Percentiles rank a stretch among this genome's conserved stretches.
These are phyloP conservation scores for Rhynchonycteris naso DNA, from an alignment of 2,797 vertebrate genomes.

Conservation along the genomic window DNA sequence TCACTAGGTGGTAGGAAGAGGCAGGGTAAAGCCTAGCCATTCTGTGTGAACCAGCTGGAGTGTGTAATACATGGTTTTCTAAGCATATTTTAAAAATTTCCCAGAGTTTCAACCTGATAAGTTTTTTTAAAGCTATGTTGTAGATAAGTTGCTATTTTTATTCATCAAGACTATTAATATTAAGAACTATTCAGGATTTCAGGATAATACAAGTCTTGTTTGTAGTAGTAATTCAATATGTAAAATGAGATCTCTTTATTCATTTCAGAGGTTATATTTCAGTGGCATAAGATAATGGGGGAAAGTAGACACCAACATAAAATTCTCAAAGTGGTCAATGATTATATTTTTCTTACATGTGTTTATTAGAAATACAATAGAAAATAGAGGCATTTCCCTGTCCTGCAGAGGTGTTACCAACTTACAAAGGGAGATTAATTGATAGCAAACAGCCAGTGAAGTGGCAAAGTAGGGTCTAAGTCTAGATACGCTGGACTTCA, in stretches of 20 bases:
- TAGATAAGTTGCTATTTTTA: slow-evolving; percentile 24
- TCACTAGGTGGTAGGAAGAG: neutral
- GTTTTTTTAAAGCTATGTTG: neutral
- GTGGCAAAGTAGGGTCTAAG: neutral
- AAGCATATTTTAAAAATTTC: neutral
- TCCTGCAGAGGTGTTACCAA: neutral
- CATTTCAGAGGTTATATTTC: slow-evolving; percentile 53
- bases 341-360: neutral
- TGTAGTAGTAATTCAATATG: neutral
- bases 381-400: neutral
- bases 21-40: neutral
- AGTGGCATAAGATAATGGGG: slow-evolving; percentile 27
- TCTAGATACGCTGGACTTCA: neutral
- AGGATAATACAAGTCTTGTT: neutral
- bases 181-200: slow-evolving; percentile 36
- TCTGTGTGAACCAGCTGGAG: neutral
- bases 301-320: slow-evolving; percentile 43
- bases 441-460: neutral
- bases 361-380: neutral
- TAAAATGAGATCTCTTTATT: slow-evolving; percentile 55
- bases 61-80: neutral
- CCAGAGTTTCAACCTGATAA: neutral
- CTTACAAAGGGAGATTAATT: slow-evolving; percentile 28
- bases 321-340: neutral
- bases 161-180: neutral